phyloP scores from a whole-genome alignment of 2,113 vertebrate species.

The Bubo scandiacus region DNA sequence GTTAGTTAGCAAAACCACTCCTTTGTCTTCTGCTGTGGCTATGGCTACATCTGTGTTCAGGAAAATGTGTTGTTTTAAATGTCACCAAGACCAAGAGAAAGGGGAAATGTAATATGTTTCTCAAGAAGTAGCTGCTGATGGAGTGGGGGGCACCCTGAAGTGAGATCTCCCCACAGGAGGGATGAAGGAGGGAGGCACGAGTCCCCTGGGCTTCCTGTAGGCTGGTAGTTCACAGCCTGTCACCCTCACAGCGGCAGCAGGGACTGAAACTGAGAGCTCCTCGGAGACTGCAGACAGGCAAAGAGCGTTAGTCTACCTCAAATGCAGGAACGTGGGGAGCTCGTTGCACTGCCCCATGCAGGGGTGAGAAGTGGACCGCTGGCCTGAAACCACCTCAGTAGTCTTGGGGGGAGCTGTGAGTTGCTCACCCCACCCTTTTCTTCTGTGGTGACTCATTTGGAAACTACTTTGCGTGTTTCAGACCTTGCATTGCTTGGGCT shows the following conservation, averaged over 20 bases:
- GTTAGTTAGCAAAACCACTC: neutral
- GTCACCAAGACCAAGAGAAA: neutral
- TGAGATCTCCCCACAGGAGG: neutral
- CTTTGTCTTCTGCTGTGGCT: neutral
- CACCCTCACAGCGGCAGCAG: fast-evolving
- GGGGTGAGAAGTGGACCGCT: neutral
- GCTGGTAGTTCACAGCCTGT: neutral
- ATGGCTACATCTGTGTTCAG: neutral
- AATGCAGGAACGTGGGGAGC: fast-evolving
- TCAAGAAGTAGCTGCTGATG: neutral
- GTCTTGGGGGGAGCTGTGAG: neutral
- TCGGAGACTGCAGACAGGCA: neutral
- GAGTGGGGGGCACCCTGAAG: neutral
- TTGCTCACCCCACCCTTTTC: neutral
- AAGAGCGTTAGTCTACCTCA: neutral
- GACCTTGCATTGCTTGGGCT: neutral
- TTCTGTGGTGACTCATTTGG: neutral
- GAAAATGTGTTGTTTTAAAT: neutral
- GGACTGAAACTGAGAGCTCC: neutral
- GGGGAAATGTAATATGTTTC: neutral
- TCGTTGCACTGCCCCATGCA: neutral
- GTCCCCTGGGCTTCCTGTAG: neutral
- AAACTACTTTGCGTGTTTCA: neutral
- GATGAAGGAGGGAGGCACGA: neutral
- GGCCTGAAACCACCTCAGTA: neutral